Evolutionary conservation across 2,113 vertebrate genomes (phyloP), one percentile per base, ranked within the genome.

Genomic region (Malurus elegans): DNA sequence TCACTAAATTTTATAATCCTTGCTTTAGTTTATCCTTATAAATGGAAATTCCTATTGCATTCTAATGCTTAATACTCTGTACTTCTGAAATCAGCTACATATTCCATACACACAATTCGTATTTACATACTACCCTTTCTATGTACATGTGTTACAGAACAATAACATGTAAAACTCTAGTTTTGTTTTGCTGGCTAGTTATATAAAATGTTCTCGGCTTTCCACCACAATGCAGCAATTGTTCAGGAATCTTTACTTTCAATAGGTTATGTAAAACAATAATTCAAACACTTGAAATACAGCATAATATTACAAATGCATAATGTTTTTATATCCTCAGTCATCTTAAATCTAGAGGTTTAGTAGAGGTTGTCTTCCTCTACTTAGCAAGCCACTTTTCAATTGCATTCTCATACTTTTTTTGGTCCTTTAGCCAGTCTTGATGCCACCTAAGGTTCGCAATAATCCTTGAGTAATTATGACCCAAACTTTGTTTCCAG

Each of bases 391-490:
- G 97, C 99, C 99, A 99, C 29, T 82, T 94, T 8, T 99, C 93
- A 92, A 99, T 98, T 29, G 98, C 98, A 87, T 69, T 95, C 95
- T 99, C 98, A 8, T 98, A 98, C 64, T 95, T 96, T 45, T 87
- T 81, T 4, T 86, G 96, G 86, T 98, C 94, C 90, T 98, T 98
- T 89, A 98, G 97, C 99, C 99, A 99, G 94, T 99, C 99, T n/a
- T 97, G 79, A 94, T 99, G 98, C 99, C 99, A 99, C 64, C 99
- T 98, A 44, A 99, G 98, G 86, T 98, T 98, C 32, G 98, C 98
- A 89, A 99, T 99, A 61, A 98, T 94, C 54, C 96, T 95, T 64
- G 98, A 98, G 92, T 99, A 99, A 97, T 99, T 98, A 45, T 92
- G 96, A 32, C 98, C 98, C 74, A 98, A 31, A 86, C 97, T 98